A percentile compares a stretch with the other conserved stretches of the same genome.
Evolutionary conservation across 2,113 vertebrate species (phyloP).

Genomic region (Leucopsar rothschildi): DNA sequence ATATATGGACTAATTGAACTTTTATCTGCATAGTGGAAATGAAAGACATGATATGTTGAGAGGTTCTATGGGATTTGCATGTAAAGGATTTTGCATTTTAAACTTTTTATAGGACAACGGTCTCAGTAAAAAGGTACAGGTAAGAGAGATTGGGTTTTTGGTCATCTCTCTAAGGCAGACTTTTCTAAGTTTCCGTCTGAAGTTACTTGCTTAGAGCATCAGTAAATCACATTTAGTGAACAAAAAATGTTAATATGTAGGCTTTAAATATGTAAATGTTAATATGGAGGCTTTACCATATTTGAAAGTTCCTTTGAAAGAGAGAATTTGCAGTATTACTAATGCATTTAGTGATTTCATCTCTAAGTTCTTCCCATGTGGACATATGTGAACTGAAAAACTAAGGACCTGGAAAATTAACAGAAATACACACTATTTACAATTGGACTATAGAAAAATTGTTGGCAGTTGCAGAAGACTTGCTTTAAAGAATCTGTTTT

Average conservation of each 20-base stretch:
- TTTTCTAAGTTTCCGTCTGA: not conserved
- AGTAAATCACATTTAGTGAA: not conserved
- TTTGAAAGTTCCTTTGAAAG: not conserved
- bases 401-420: not conserved
- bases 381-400: not conserved
- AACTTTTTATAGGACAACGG: not conserved
- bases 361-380: not conserved
- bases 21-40: not conserved
- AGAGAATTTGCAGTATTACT: not conserved
- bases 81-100: not conserved
- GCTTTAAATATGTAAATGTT: no score
- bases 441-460: not conserved
- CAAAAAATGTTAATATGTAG: not conserved
- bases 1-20: not conserved
- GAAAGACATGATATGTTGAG: not conserved
- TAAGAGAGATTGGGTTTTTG: not conserved
- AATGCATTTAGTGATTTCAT: not conserved
- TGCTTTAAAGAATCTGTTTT: not conserved
- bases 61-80: not conserved
- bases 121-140: not conserved
- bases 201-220: not conserved
- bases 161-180: not conserved
- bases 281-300: not conserved
- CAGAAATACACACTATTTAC: not conserved
- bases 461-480: not conserved